Evolutionary conservation across 2,797 vertebrate species (phyloP), one percentile per base, ranked within the genome.

Genomic region (Acridotheres tristis): DNA sequence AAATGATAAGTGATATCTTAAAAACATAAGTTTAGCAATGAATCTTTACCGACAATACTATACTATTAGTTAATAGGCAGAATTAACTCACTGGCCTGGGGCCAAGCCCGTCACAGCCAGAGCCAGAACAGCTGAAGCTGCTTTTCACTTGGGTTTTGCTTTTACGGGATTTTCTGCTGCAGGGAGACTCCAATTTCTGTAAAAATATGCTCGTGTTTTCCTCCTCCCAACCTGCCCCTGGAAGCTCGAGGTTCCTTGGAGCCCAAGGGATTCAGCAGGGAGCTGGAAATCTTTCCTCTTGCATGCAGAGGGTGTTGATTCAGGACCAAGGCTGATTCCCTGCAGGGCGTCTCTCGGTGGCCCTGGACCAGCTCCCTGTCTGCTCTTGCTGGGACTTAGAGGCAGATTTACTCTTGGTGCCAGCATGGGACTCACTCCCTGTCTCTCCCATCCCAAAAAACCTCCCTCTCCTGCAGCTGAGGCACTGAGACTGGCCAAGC

Each of bases 41-140:
- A 97, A 96, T 97, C 97, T 95, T 94, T 93, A 96, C 88, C 57
- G 88, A 89, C 97, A 97, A 96, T 94, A 93, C 96, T 85, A 78
- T 94, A 88, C 95, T 97, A 94, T 97, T 96, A 97, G 96, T 97
- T 98, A 97, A 97, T 96, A 96, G 94, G 94, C 91, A 81, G 94
- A 95, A 97, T 76, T 88, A 96, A 95, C 91, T 89, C 84, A 45
- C 95, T 97, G 98, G 97, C 97, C 85, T 42, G 85, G 74, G 93
- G 97, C 97, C 97, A 97, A 91, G 47, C 89, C 77, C 59, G 11
- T 90, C 93, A 93, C 88, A 53, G 94, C 85, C 93, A 89, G 81
- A 89, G 92, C 91, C 75, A 90, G 67, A 68, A 61, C 59, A 96
- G 88, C 92, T 94, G 95, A 97, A 95, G 93, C 90, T 68, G 90